These are phyloP conservation scores for Porites australiensis DNA, from an alignment of 64 coral and sea anemone genomes.

Conservation along the genomic window DNA sequence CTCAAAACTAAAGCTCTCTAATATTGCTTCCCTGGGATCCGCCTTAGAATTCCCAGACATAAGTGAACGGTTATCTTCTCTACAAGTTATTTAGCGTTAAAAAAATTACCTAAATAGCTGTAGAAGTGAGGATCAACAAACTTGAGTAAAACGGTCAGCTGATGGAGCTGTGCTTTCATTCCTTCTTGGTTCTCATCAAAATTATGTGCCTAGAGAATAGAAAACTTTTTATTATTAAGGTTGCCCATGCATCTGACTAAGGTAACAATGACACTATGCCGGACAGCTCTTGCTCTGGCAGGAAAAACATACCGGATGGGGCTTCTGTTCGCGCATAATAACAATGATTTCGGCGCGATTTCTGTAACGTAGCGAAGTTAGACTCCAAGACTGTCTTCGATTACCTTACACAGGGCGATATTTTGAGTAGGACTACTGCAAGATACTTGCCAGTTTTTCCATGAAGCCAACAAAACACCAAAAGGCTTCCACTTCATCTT, in stretches of 20 bases:
- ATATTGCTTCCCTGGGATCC: too few relatives aligned
- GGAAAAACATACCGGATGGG: too few relatives aligned
- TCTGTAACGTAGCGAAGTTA: too few relatives aligned
- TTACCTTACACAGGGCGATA: too few relatives aligned
- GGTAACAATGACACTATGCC: too few relatives aligned
- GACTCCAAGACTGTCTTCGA: too few relatives aligned
- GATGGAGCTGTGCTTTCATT: constrained; percentile 90
- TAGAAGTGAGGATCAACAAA: constrained; percentile 91
- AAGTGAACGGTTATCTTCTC: not conserved
- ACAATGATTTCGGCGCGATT: too few relatives aligned
- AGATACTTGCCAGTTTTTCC: constrained; percentile 75
- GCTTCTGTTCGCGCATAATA: too few relatives aligned
- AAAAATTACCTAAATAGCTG: constrained; percentile 78
- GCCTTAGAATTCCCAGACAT: not conserved
- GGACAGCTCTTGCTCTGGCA: too few relatives aligned
- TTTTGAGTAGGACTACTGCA: too few relatives aligned
- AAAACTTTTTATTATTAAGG: not conserved
- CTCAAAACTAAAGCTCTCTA: too few relatives aligned
- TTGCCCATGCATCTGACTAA: too few relatives aligned
- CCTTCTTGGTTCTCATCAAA: constrained; percentile 96
- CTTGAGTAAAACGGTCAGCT: constrained; percentile 77
- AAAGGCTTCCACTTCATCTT: constrained; percentile 94
- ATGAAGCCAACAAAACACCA: constrained; percentile 98
- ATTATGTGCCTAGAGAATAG: constrained; percentile 76
- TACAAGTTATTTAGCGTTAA: not conserved